Conservation (phyloP, 2,113 vertebrate genomes). For the Myrmophylax atrothorax region DNA sequence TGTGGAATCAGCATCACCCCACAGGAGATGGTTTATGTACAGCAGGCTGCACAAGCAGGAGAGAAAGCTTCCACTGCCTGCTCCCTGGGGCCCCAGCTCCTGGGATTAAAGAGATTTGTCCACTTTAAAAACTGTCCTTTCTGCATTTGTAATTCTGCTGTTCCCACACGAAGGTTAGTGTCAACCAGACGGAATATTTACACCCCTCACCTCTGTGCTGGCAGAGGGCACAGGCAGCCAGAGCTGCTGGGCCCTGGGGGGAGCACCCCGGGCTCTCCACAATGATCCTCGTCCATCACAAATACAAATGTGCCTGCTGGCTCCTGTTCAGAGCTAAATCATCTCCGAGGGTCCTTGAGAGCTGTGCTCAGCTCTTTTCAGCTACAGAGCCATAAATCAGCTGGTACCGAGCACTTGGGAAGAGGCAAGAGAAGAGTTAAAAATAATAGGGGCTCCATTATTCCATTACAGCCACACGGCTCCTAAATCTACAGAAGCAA, state of each 20-base stretch:
- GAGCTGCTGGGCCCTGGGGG: background rate
- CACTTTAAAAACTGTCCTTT: background rate
- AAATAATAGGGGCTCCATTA: constrained; percentile 27
- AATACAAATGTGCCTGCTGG: constrained; percentile 25
- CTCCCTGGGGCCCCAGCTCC: constrained; percentile 31
- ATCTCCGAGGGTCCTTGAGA: background rate
- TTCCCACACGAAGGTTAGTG: background rate
- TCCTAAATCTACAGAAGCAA: constrained; percentile 32
- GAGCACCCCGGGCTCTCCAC: background rate
- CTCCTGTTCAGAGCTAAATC: constrained; percentile 5
- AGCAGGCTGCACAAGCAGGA: background rate
- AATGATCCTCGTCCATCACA: background rate
- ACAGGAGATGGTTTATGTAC: constrained; percentile 28
- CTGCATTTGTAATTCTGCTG: background rate
- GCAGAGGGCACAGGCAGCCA: background rate
- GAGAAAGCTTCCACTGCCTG: background rate
- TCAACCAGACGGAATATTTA: background rate
- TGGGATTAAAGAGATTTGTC: constrained; percentile 43
- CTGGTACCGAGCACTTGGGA: background rate
- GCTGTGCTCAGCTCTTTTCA: constrained; percentile 17
- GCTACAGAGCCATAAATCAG: background rate
- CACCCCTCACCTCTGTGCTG: background rate
- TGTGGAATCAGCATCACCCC: constrained; percentile 24
- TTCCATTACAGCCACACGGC: background rate
- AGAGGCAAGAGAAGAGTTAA: constrained; percentile 44